Evolutionary conservation across 2,113 vertebrate species (phyloP).

Genomic region (Platanista minor): DNA sequence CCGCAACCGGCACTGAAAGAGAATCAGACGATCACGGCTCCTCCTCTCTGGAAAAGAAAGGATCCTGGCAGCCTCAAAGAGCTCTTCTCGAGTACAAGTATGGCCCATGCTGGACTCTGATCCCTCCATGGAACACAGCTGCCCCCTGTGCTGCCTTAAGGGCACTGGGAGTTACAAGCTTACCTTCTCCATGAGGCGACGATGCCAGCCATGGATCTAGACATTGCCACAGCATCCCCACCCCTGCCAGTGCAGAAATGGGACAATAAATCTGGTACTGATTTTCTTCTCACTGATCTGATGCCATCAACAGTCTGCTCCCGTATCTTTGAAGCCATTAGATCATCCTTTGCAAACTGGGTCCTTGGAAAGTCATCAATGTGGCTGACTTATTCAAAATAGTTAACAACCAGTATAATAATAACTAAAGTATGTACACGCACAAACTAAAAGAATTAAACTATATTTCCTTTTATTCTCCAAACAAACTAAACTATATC

Average conservation of each 20-base stretch:
- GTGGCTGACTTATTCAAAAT: not conserved
- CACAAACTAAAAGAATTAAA: not conserved
- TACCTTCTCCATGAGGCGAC: not conserved
- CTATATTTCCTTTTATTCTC: not conserved
- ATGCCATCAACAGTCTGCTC: not conserved
- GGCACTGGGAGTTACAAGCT: not conserved
- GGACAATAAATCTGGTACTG: not conserved
- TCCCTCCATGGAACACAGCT: not conserved
- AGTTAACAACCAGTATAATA: not conserved
- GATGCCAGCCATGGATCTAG: no score
- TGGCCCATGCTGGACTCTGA: accelerated
- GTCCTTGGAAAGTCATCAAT: not conserved
- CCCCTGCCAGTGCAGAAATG: not conserved
- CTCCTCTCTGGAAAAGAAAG: not conserved
- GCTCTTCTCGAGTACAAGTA: not conserved
- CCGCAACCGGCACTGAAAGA: constrained; percentile 91
- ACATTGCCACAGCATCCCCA: not conserved
- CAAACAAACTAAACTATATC: not conserved
- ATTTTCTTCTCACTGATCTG: not conserved
- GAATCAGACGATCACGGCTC: not conserved
- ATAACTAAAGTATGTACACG: not conserved
- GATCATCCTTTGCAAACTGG: not conserved
- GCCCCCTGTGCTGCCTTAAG: accelerated
- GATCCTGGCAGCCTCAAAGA: not conserved
- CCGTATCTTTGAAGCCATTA: not conserved